phyloP scores from a whole-genome alignment of 2,113 vertebrate genomes.

The Gambusia affinis region DNA sequence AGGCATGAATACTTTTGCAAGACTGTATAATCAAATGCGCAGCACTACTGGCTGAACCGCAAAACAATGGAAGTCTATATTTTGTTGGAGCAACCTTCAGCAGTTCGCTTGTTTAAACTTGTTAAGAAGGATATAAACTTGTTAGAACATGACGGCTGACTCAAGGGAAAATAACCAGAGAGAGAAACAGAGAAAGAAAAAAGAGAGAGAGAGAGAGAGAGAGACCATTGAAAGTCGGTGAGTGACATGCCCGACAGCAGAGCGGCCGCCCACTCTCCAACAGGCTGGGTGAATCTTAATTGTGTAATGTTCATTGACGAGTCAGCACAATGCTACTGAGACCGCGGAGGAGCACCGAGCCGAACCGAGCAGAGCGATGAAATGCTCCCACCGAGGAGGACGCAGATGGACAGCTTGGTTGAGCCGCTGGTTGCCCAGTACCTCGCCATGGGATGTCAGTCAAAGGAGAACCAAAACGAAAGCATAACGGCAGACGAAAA shows the following conservation, averaged over 20 bases:
- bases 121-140: not conserved
- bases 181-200: not conserved
- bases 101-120: not conserved
- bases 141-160: slow-evolving; percentile 16
- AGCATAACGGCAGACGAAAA: slow-evolving; percentile 62
- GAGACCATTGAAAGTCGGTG: slow-evolving; percentile 37
- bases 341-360: slow-evolving; percentile 58
- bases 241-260: slow-evolving; percentile 62
- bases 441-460: slow-evolving; percentile 78
- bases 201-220: not conserved
- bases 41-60: not conserved
- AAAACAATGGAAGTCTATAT: not conserved
- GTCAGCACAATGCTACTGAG: slow-evolving; percentile 72
- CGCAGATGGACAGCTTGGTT: slow-evolving; percentile 81
- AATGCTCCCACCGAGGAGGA: slow-evolving; percentile 71
- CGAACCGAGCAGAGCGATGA: slow-evolving; percentile 62
- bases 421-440: slow-evolving; percentile 81
- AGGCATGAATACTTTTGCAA: too few relatives aligned
- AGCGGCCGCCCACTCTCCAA: slow-evolving; percentile 71
- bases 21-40: not conserved
- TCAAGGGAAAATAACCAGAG: slow-evolving; percentile 11
- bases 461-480: slow-evolving; percentile 71
- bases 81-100: not conserved
- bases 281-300: slow-evolving; percentile 65
- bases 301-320: slow-evolving; percentile 68